phyloP scores from a whole-genome alignment of 2,797 vertebrate species.

The Sylvilagus floridanus region DNA sequence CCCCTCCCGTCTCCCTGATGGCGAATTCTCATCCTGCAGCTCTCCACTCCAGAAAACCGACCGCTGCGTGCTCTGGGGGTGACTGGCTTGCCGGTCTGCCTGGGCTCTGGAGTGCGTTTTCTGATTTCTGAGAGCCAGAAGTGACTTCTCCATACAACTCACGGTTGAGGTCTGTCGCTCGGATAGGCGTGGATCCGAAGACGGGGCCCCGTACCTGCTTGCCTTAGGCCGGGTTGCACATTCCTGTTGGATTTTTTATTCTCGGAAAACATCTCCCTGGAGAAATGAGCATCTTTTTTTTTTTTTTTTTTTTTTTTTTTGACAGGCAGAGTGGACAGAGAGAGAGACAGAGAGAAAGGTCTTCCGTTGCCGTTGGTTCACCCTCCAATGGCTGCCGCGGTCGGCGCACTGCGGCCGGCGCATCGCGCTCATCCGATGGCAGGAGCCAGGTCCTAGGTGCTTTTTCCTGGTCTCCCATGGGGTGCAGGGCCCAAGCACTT shows the following conservation, averaged over 20 bases:
- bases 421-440: too few relatives aligned
- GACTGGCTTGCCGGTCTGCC: conserved; percentile 37
- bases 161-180: conserved; percentile 29
- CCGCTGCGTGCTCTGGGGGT: conserved; percentile 37
- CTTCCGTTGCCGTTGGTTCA: too few relatives aligned
- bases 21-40: conserved; percentile 18
- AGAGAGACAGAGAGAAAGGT: too few relatives aligned
- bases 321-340: too few relatives aligned
- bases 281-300: not conserved
- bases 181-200: conserved; percentile 27
- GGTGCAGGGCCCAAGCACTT: too few relatives aligned
- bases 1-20: conserved; percentile 17
- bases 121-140: conserved; percentile 30
- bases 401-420: too few relatives aligned
- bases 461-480: too few relatives aligned
- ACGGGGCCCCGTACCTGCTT: not conserved
- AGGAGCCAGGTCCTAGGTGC: too few relatives aligned
- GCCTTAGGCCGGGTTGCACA: not conserved
- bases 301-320: too few relatives aligned
- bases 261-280: not conserved
- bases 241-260: not conserved
- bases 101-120: conserved; percentile 4
- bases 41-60: conserved; percentile 33
- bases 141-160: conserved; percentile 28
- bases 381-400: too few relatives aligned